Base-by-base conservation (phyloP, 2,888 invertebrate genomes). In the Dexiosoma caninum region DNA sequence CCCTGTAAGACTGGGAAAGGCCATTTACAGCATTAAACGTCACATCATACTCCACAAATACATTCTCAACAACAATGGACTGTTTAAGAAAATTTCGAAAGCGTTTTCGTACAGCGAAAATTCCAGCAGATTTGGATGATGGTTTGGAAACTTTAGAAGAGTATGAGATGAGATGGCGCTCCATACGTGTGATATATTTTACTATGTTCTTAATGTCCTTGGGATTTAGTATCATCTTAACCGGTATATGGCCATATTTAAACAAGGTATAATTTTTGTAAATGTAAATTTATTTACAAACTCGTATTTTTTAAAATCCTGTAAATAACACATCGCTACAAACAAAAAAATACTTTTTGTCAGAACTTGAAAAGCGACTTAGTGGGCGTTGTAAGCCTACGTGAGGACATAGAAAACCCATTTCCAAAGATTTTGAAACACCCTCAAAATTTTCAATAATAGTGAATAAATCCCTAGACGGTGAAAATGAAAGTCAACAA, bases 121-220 rank as follows among this genome's bases (percentile, higher is more conserved):
- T 89, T 51, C 88, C 89, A 0, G 84, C 84, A 2, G 86, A 89
- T 66, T 81, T 89, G 2, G 87, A 89, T 79, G 92, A 92, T 85
- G 91, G 91, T 71, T 91, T 96, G 85, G 96, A 96, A 92, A 94
- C 93, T 5, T 88, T 91, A 49, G 90, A 91, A 77, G 93, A 96
- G 88, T 93, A 93, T 84, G 92, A 91, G 84, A 92, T 93, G 87
- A 92, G 96, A 90, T 95, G 95, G 94, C 92, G 93, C 83, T 96
- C 96, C 82, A 92, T 96, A 81, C 93, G 95, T 86, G 92, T 95
- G 49, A 95, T 96, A 86, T 96, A 96, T 90, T 96, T 96, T 90
- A 96, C 96, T 70, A 96, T 96, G 94, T 96, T 97, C 91, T 92
- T 96, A 83, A 96, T 96, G 93, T 95, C 96, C 0, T 91, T 97